Percentiles rank a stretch among this genome's conserved stretches.
Conservation (phyloP, 2,888 invertebrate genomes). For the Trachelus stipa region DNA sequence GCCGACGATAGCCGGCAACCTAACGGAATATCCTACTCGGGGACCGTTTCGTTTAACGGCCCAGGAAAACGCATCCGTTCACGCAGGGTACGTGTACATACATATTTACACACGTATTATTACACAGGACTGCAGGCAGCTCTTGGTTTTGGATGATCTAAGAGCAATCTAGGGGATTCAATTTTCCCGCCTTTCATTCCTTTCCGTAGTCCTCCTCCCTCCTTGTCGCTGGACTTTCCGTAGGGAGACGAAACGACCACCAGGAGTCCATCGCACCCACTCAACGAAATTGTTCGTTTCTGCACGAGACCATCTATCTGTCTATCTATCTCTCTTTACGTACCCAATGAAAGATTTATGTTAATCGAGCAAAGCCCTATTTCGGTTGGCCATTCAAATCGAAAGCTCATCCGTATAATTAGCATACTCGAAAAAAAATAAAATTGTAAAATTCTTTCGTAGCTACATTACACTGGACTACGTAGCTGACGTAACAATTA, state of each 20-base stretch:
- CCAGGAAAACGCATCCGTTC: neutral
- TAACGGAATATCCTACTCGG: neutral
- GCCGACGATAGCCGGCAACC: neutral
- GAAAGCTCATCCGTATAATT: neutral
- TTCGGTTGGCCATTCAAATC: neutral
- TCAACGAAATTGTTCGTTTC: neutral
- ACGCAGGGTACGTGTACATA: neutral
- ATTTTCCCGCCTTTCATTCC: constrained; percentile 9
- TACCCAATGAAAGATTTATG: neutral
- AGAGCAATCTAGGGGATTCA: constrained; percentile 8
- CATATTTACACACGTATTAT: neutral
- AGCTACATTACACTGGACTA: neutral
- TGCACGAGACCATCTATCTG: neutral
- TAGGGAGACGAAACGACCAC: neutral
- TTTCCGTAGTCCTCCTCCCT: neutral
- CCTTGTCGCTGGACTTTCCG: neutral
- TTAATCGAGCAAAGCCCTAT: neutral
- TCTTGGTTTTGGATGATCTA: neutral
- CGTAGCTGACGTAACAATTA: neutral
- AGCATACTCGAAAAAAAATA: neutral
- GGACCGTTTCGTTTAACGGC: constrained; percentile 14
- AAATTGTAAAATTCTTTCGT: neutral
- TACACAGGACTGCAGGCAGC: neutral
- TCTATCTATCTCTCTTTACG: neutral
- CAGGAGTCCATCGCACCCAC: neutral